These are phyloP conservation scores for Accipiter cooperii DNA, from an alignment of 2,113 vertebrate species.

Conservation along the genomic window DNA sequence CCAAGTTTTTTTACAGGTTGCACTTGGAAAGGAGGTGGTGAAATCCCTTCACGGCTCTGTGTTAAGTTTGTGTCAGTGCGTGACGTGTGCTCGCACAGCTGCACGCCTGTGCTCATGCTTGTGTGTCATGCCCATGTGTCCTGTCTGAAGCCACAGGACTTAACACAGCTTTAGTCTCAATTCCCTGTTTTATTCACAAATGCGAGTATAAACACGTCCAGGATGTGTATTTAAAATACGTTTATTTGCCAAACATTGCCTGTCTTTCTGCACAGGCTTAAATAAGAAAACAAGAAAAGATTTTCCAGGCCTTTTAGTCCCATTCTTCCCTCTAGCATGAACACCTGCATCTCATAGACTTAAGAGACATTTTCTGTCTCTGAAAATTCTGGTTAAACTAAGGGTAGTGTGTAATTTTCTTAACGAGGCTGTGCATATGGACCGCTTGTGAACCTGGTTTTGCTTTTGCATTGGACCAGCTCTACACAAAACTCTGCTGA, in stretches of 20 bases:
- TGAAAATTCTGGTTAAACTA: background rate
- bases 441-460: background rate
- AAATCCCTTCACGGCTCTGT: background rate
- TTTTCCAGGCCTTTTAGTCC: background rate
- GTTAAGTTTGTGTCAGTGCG: background rate
- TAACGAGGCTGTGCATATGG: background rate
- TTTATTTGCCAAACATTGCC: background rate
- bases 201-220: background rate
- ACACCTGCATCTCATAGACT: background rate
- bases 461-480: background rate
- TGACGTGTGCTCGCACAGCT: background rate
- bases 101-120: accelerated
- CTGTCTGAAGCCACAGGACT: background rate
- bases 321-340: background rate
- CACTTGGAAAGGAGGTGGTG: background rate
- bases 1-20: background rate
- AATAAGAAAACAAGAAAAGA: background rate
- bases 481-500: background rate
- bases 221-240: constrained; percentile 14
- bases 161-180: background rate
- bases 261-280: background rate
- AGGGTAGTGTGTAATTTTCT: background rate
- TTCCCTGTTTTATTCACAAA: background rate
- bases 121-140: background rate
- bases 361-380: background rate